Percentiles rank a stretch among this genome's conserved stretches.
Evolutionary conservation across 2,113 vertebrate species (phyloP).

Genomic region (Lynx canadensis): DNA sequence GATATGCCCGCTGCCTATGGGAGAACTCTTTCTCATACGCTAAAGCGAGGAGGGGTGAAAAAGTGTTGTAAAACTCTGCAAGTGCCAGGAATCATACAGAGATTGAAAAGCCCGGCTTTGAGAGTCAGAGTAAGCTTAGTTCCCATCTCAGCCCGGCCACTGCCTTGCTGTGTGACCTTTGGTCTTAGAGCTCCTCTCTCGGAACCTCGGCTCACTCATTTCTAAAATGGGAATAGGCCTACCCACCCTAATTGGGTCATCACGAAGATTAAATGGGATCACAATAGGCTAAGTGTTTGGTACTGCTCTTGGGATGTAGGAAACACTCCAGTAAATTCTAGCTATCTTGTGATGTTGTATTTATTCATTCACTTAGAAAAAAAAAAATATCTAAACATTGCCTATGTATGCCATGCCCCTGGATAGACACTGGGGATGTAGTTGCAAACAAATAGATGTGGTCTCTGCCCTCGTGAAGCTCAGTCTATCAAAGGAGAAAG

Average conservation of each 20-base stretch:
- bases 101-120: not conserved
- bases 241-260: not conserved
- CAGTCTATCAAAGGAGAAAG: not conserved
- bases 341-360: not conserved
- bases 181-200: not conserved
- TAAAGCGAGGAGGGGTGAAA: no score
- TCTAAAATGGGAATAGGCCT: not conserved
- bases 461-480: not conserved
- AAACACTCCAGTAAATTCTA: not conserved
- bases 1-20: not conserved
- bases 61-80: not conserved
- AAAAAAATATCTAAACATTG: not conserved
- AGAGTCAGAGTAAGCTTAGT: not conserved
- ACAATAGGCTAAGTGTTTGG: not conserved
- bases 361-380: not conserved
- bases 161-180: not conserved
- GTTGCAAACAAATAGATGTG: not conserved
- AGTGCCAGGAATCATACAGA: rapidly evolving
- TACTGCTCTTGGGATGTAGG: not conserved
- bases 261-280: not conserved
- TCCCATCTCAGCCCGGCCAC: not conserved
- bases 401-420: not conserved
- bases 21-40: not conserved
- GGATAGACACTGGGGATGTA: not conserved
- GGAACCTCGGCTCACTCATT: not conserved